phyloP scores from a whole-genome alignment of 2,888 invertebrate species.

The Apotomis betuletana region DNA sequence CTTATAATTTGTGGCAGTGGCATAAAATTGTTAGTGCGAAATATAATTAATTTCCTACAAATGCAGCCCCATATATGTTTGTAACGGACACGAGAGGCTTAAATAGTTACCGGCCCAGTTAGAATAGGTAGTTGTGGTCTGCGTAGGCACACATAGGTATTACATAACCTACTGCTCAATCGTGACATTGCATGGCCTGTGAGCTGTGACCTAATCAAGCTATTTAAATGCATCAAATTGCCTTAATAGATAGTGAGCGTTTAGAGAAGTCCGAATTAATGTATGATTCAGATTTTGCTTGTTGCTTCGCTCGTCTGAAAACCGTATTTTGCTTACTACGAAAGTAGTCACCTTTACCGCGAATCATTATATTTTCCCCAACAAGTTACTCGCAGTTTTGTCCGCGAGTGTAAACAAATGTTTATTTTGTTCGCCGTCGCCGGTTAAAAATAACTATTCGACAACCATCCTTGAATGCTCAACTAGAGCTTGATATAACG shows the following conservation, averaged over 20 bases:
- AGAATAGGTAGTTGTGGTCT: constrained; percentile 11
- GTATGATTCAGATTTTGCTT: not conserved
- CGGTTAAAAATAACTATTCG: too few species aligned
- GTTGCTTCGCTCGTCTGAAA: not conserved
- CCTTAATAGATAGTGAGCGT: constrained; percentile 46
- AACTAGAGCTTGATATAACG: too few species aligned
- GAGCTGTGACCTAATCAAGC: constrained; percentile 54
- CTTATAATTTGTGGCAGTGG: not conserved
- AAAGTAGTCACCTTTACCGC: not conserved
- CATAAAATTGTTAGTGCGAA: too few species aligned
- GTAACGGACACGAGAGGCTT: not conserved
- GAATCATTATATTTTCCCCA: not conserved
- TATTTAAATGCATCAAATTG: constrained; percentile 53
- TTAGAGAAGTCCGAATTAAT: constrained; percentile 16
- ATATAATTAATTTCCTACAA: not conserved
- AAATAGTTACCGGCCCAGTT: constrained; percentile 16
- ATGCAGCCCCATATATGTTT: not conserved
- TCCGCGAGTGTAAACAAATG: too few species aligned
- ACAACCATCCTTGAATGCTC: too few species aligned
- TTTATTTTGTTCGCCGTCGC: too few species aligned
- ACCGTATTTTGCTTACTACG: too few species aligned
- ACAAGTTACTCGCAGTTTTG: too few species aligned
- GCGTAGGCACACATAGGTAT: constrained; percentile 21
- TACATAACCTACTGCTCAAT: constrained; percentile 31
- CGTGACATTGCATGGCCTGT: constrained; percentile 49